Conservation (phyloP, 2,888 invertebrate species). For the Apomyelois bistriatella region DNA sequence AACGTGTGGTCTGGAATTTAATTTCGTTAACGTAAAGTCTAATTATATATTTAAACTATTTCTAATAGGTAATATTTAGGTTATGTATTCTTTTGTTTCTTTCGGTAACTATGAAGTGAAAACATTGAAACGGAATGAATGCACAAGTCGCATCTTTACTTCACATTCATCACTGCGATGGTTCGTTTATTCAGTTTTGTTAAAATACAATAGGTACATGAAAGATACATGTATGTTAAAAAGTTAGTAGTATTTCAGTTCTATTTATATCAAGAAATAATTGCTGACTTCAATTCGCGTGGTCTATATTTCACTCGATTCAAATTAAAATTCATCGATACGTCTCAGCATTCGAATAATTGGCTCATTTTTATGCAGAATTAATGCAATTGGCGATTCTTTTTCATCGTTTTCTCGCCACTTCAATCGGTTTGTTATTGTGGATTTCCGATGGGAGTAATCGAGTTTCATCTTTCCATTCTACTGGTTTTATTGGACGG, state of each 20-base stretch:
- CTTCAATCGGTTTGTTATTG: conserved; percentile 13
- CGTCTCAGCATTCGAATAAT: conserved; percentile 75
- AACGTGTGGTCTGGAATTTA: neutral
- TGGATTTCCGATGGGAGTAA: conserved; percentile 12
- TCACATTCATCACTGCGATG: no score
- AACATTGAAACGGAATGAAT: no score
- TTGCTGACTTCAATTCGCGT: conserved; percentile 7
- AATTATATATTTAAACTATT: no score
- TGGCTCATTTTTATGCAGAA: conserved; percentile 79
- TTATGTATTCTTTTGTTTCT: no score
- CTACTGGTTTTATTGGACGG: conserved; percentile 7
- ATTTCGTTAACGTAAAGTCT: neutral
- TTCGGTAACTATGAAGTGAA: no score
- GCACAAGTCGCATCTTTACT: no score
- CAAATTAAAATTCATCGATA: conserved; percentile 75
- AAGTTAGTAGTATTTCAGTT: neutral
- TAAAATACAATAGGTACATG: no score
- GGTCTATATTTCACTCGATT: conserved; percentile 23
- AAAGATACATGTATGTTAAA: no score
- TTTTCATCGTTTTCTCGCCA: conserved; percentile 41
- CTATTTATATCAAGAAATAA: conserved; percentile 5
- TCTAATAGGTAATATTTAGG: no score
- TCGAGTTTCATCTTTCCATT: conserved; percentile 8
- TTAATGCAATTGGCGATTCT: conserved; percentile 73
- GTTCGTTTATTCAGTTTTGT: no score